These are phyloP conservation scores for Pollachius pollachius DNA, from an alignment of 2,113 vertebrate genomes.

Conservation along the genomic window DNA sequence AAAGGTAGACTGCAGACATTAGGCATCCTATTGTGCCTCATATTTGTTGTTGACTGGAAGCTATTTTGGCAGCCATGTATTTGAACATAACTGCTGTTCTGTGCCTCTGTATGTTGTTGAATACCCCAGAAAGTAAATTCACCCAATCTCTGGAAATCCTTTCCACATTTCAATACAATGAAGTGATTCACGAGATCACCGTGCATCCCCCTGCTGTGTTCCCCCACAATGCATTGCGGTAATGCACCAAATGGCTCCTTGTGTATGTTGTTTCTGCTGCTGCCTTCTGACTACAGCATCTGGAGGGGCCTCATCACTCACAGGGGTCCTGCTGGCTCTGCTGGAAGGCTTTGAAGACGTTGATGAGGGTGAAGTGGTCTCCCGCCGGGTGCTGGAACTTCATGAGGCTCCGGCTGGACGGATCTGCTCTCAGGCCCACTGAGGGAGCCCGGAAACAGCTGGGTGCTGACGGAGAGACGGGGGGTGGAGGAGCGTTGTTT, in stretches of 20 bases:
- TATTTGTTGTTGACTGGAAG: too few species aligned
- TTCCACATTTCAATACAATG: too few species aligned
- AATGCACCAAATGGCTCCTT: neutral
- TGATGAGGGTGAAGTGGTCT: constrained; percentile 88
- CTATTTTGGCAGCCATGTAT: too few species aligned
- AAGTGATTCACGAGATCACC: too few species aligned
- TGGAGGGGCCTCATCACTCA: constrained; percentile 37
- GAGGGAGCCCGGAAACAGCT: constrained; percentile 75
- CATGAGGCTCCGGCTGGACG: constrained; percentile 63
- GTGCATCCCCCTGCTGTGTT: neutral
- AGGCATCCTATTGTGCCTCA: too few species aligned
- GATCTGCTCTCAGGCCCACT: constrained; percentile 72
- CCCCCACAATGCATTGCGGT: neutral
- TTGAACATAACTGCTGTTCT: too few species aligned
- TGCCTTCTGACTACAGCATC: neutral
- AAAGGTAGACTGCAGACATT: too few species aligned
- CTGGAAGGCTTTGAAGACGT: constrained; percentile 84
- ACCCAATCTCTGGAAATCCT: too few species aligned
- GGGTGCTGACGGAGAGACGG: constrained; percentile 48
- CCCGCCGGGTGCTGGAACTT: constrained; percentile 85
- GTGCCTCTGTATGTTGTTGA: too few species aligned
- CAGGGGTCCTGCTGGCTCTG: constrained; percentile 64
- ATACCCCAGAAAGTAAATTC: too few species aligned
- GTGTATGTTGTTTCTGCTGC: too few species aligned
- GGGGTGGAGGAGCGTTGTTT: too few species aligned